Evolutionary conservation across 1,140 invertebrate genomes (phyloP), one percentile per base, ranked within the genome.

Genomic region (Macrosteles quadrilineatus): DNA sequence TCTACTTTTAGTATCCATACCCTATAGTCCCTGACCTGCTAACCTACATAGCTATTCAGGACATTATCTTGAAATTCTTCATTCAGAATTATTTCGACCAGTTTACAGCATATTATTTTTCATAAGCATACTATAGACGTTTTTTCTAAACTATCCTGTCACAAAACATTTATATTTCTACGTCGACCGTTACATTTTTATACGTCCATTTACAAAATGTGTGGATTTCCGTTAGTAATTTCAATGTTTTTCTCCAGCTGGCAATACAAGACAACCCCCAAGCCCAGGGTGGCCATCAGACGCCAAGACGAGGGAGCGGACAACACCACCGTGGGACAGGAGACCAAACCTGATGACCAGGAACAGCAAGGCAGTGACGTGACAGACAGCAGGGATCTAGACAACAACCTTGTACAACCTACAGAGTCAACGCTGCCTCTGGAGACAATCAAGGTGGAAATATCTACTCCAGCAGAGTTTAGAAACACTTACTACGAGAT

Each of bases 191-290:
- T n/a, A n/a, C n/a, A n/a, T n/a, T n/a, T n/a, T n/a, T n/a, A n/a
- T n/a, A n/a, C n/a, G n/a, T n/a, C n/a, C n/a, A n/a, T n/a, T n/a
- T n/a, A n/a, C n/a, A n/a, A n/a, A n/a, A n/a, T n/a, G n/a, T n/a
- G n/a, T n/a, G n/a, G n/a, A n/a, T n/a, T n/a, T n/a, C n/a, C n/a
- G 91, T 94, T 36, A 4, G 32, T 36, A 36, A 14, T 36, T 36
- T 6, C 32, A 36, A 36, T 6, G 4, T 50, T 19, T 82, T 50
- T 19, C 14, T 59, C 1, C 6, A 86, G 92, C 71, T 95, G 92
- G 91, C 90, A 94, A 66, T 95, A 94, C 77, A 94, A 93, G 78
- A 92, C 92, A 0, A 91, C 92, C 1, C 89, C 92, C 0, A 95
- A 94, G 77, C 93, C 93, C 1, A 86, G 92, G 77, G 88, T 95